These are phyloP conservation scores for Tyrophagus putrescentiae DNA, from an alignment of 1,140 invertebrate species.

Conservation along the genomic window DNA sequence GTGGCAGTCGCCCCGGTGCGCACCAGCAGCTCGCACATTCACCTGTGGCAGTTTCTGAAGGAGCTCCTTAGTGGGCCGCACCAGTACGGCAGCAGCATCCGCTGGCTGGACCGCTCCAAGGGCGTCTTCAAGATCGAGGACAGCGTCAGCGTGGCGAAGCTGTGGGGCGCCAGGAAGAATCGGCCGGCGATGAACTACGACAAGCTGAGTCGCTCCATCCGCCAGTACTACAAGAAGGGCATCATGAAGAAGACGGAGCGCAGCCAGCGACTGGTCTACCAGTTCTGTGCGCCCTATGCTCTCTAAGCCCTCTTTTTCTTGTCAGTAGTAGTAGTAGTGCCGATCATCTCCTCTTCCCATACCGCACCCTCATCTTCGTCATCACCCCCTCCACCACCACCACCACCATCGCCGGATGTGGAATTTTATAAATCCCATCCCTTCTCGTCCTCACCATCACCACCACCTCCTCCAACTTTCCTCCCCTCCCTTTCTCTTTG, in stretches of 20 bases:
- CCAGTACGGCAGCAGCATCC: conserved; percentile 74
- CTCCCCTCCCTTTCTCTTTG: too few species aligned
- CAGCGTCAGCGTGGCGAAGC: conserved; percentile 77
- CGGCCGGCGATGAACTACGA: conserved; percentile 99
- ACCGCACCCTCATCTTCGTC: too few species aligned
- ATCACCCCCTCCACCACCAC: too few species aligned
- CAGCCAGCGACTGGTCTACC: conserved; percentile 93
- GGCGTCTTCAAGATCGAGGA: conserved; percentile 99
- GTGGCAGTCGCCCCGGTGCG: conserved; percentile 35
- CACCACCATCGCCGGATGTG: too few species aligned
- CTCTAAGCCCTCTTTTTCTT: too few species aligned
- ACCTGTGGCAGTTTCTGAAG: conserved; percentile 98
- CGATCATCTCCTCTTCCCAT: too few species aligned
- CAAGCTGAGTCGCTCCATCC: conserved; percentile 88
- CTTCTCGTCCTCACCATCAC: too few species aligned
- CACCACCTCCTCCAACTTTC: too few species aligned
- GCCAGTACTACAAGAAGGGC: conserved; percentile 97
- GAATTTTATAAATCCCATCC: too few species aligned
- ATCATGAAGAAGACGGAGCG: conserved; percentile 99
- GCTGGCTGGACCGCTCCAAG: conserved; percentile 83
- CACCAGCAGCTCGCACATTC: conserved; percentile 75
- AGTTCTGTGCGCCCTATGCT: conserved; percentile 89
- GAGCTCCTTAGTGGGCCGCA: conserved; percentile 76
- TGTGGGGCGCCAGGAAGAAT: conserved; percentile 96
- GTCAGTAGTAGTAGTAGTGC: too few species aligned